A percentile compares a stretch with the other conserved stretches of the same genome.
These are phyloP conservation scores for Psilopsiagon aymara DNA, from an alignment of 2,113 vertebrate species.

Conservation along the genomic window DNA sequence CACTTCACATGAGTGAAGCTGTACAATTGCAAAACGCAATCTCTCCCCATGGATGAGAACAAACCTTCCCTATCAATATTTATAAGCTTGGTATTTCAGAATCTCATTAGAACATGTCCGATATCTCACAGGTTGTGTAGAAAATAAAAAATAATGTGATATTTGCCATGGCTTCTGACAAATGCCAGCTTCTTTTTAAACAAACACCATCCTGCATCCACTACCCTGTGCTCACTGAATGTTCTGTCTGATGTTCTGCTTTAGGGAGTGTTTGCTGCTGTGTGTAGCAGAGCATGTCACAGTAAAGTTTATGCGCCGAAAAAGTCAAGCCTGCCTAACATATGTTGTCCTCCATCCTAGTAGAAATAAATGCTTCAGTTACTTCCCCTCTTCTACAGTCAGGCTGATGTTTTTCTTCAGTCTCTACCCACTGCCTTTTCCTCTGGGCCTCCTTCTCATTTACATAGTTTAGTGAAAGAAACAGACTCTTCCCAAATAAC, in stretches of 20 bases:
- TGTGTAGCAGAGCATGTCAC: background rate
- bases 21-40: conserved; percentile 43
- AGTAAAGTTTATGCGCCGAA: background rate
- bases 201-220: background rate
- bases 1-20: conserved; percentile 43
- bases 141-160: conserved; percentile 28
- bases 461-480: background rate
- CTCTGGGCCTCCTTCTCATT: background rate
- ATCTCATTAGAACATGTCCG: conserved; percentile 44
- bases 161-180: conserved; percentile 15
- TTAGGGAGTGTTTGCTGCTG: conserved; percentile 1
- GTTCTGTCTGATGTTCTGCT: conserved; percentile 32
- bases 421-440: background rate
- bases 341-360: background rate
- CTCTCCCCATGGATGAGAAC: background rate
- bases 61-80: conserved; percentile 51
- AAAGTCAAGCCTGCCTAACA: conserved; percentile 7
- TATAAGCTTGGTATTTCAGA: conserved; percentile 41
- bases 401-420: background rate
- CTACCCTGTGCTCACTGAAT: background rate
- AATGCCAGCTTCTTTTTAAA: conserved; percentile 20
- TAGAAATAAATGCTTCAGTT: conserved; percentile 42
- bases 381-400: background rate
- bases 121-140: background rate
- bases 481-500: background rate